A percentile compares a stretch with the other conserved stretches of the same genome.
Evolutionary conservation across 2,797 vertebrate genomes (phyloP).

Genomic region (Ptychadena robeensis): DNA sequence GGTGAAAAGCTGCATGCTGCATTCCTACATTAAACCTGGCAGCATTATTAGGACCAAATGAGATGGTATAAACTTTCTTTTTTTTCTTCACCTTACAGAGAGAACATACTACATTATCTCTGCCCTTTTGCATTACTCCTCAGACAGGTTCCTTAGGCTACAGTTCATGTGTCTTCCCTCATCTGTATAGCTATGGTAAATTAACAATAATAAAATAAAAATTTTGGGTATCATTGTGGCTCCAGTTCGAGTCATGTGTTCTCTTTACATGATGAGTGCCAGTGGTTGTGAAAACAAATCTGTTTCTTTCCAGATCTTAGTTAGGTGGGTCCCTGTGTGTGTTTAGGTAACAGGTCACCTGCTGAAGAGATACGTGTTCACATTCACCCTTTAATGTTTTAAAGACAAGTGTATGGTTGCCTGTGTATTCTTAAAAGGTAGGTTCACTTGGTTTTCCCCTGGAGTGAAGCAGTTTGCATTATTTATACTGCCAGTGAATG

Average conservation of each 20-base stretch:
- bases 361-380: neutral
- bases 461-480: neutral
- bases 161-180: constrained; percentile 12
- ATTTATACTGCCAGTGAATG: neutral
- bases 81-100: constrained; percentile 30
- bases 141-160: constrained; percentile 18
- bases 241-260: too few species aligned
- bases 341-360: neutral
- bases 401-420: neutral
- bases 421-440: neutral
- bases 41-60: constrained; percentile 70
- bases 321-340: neutral
- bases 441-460: neutral
- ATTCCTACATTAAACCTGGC: constrained; percentile 67
- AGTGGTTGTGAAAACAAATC: too few species aligned
- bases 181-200: neutral
- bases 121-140: constrained; percentile 41
- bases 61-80: constrained; percentile 69
- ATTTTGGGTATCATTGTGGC: neutral
- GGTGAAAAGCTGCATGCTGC: constrained; percentile 69
- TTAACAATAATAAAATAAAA: neutral
- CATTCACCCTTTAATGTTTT: neutral
- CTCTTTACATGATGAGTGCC: too few species aligned
- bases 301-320: too few species aligned
- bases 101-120: constrained; percentile 45